Conservation (phyloP, 2,113 vertebrate species). For the Lasiurus borealis region DNA sequence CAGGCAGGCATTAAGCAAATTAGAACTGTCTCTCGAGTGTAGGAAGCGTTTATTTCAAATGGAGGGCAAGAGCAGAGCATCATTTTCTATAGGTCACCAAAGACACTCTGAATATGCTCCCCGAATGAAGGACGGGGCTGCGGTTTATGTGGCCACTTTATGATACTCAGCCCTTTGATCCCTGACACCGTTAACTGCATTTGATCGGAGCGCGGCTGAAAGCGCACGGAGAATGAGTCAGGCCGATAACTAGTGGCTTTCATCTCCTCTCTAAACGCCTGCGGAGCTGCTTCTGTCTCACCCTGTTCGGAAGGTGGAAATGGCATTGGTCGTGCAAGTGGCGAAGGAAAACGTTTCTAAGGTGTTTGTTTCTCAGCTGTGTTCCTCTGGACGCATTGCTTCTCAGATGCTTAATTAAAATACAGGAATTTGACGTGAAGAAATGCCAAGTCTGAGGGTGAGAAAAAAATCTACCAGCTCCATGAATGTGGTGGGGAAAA, state of each 20-base stretch:
- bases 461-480: neutral
- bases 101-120: constrained; percentile 56
- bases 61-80: constrained; percentile 52
- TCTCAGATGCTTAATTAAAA: constrained; percentile 31
- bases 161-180: constrained; percentile 69
- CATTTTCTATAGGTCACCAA: constrained; percentile 66
- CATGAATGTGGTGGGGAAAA: neutral
- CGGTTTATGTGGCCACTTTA: constrained; percentile 46
- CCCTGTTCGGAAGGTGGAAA: constrained; percentile 51
- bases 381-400: neutral
- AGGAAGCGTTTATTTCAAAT: constrained; percentile 69
- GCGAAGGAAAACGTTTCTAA: constrained; percentile 11
- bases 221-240: constrained; percentile 60
- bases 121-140: constrained; percentile 59
- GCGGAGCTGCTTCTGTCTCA: neutral
- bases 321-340: constrained; percentile 43
- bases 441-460: constrained; percentile 16
- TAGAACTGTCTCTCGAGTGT: constrained; percentile 5
- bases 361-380: neutral
- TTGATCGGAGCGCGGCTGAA: constrained; percentile 57
- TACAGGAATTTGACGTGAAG: neutral
- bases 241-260: constrained; percentile 73
- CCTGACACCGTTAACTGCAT: constrained; percentile 33
- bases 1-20: constrained; percentile 59
- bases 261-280: constrained; percentile 35